A percentile compares a stretch with the other conserved stretches of the same genome.
Evolutionary conservation across 2,113 vertebrate genomes (phyloP).

Genomic region (Ptychochromis oligacanthus): DNA sequence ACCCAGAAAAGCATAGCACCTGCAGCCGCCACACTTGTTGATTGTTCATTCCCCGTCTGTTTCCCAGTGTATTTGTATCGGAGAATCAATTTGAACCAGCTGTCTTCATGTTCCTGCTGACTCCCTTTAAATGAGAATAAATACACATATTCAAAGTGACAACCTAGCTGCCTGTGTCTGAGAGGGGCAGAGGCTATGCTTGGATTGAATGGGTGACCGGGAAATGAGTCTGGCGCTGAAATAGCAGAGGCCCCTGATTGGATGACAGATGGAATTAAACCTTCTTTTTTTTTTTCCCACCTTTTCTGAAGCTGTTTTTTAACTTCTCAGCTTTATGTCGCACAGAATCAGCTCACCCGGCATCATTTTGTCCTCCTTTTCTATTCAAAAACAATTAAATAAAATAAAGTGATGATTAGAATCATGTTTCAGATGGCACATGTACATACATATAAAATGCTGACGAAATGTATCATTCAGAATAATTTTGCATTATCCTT

Average conservation of each 20-base stretch:
- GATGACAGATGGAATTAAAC: slow-evolving; percentile 65
- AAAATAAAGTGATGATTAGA: background rate
- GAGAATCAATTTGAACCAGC: slow-evolving; percentile 71
- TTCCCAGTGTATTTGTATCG: slow-evolving; percentile 25
- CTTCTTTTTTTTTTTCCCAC: slow-evolving; percentile 10
- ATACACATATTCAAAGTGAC: slow-evolving; percentile 80
- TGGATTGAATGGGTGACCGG: slow-evolving; percentile 60
- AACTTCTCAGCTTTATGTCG: slow-evolving; percentile 9
- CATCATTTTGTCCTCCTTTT: background rate
- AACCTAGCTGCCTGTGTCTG: slow-evolving; percentile 59
- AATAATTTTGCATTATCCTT: background rate
- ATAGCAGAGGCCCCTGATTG: slow-evolving; percentile 60
- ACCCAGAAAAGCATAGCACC: background rate
- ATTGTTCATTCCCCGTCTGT: slow-evolving; percentile 34
- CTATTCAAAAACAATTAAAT: background rate
- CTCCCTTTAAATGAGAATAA: slow-evolving; percentile 64
- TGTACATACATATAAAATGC: no score
- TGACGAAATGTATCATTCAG: background rate
- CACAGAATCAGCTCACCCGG: slow-evolving; percentile 12
- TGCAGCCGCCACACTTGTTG: slow-evolving; percentile 5
- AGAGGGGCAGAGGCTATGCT: slow-evolving; percentile 40
- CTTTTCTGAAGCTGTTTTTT: slow-evolving; percentile 24
- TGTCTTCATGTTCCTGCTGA: slow-evolving; percentile 58
- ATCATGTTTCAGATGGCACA: background rate
- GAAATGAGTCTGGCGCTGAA: slow-evolving; percentile 65